A percentile compares a stretch with the other conserved stretches of the same genome.
Conservation (phyloP, 2,113 vertebrate genomes). For the Nothobranchius furzeri region DNA sequence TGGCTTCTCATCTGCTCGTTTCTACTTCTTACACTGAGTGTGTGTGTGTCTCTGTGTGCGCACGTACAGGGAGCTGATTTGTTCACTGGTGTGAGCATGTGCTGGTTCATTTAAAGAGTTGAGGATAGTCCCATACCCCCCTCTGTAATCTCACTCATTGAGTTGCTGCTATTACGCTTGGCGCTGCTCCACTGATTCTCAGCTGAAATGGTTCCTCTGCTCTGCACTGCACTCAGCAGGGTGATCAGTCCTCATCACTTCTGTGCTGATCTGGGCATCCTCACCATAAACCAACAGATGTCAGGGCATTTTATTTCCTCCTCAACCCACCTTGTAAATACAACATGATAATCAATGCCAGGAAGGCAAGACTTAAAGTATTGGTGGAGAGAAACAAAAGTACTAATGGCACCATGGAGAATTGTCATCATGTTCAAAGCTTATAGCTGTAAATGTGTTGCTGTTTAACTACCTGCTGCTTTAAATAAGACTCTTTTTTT, state of each 20-base stretch:
- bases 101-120: constrained; percentile 28
- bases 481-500: too few relatives aligned
- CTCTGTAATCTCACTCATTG: constrained; percentile 59
- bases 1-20: constrained; percentile 33
- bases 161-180: constrained; percentile 62
- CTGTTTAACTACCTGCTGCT: too few relatives aligned
- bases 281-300: constrained; percentile 32
- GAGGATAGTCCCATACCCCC: constrained; percentile 47
- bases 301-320: constrained; percentile 34
- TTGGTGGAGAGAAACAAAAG: not conserved
- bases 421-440: too few relatives aligned
- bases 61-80: constrained; percentile 27
- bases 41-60: not conserved
- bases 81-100: constrained; percentile 5
- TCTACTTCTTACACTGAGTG: not conserved
- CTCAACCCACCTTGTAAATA: constrained; percentile 11
- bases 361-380: not conserved
- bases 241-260: constrained; percentile 52
- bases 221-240: constrained; percentile 15
- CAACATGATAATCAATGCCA: constrained; percentile 15
- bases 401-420: not conserved
- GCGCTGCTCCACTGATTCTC: constrained; percentile 51
- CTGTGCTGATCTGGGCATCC: constrained; percentile 21
- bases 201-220: constrained; percentile 41
- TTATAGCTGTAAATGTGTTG: too few relatives aligned